Evolutionary conservation across 2,113 vertebrate species (phyloP), one percentile per base, ranked within the genome.

Genomic region (Rattus rattus): DNA sequence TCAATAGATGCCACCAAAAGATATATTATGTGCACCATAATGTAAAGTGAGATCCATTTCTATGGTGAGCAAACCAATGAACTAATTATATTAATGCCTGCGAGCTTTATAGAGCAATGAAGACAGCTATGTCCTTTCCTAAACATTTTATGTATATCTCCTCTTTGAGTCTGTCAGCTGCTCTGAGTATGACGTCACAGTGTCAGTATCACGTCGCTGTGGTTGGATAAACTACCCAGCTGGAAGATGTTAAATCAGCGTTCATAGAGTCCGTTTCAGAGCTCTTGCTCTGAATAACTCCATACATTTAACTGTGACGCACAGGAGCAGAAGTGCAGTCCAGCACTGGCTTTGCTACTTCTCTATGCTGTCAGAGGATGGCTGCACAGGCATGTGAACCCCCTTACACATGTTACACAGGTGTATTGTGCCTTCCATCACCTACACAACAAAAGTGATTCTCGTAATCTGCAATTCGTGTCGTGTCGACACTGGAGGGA

Each of bases 11-110:
- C 30, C 26, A 70, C 30, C 22, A 9, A 86, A 75, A 95, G n/a
- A 90, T 10, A 3, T 43, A 30, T 63, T 43, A 72, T 24, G 3
- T 84, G 6, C 36, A n/a, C 75, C 28, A 2, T 10, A 33, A 65
- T 33, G 26, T 94, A 84, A 93, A 94, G 49, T 85, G 4, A 69
- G 28, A 59, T 22, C 49, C 52, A 54, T 75, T 67, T 52, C 3
- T 59, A 19, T 4, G 6, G 47, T 94, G 20, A 91, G 24, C 54
- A 94, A 94, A 56, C 93, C 52, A 96, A 59, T 67, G 67, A 70
- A 72, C 30, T n/a, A 47, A 65, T 14, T 56, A 36, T 47, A 90
- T 77, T 65, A 49, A 36, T 65, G 75, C 13, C 11, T 88, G 93
- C 49, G 30, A 77, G 77, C 88, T 91, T 33, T 19, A 77, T 0